Evolutionary conservation across 2,888 invertebrate genomes (phyloP).

Genomic region (Thalpophila matura): DNA sequence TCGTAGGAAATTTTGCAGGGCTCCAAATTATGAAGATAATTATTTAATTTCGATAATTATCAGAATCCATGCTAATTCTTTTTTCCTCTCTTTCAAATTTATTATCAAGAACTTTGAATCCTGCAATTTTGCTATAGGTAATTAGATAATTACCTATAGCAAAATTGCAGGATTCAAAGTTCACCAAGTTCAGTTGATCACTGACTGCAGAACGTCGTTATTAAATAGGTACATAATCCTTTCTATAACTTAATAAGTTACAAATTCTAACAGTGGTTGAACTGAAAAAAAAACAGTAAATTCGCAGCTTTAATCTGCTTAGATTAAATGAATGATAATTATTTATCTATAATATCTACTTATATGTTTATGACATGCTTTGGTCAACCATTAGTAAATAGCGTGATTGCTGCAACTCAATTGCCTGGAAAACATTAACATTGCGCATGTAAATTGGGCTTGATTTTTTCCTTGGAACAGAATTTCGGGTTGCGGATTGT

Average conservation of each 20-base stretch:
- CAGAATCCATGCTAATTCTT: no score
- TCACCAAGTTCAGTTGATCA: no score
- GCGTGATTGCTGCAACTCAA: constrained; percentile 45
- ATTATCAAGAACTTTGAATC: no score
- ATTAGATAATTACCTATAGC: no score
- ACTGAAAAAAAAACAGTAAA: constrained; percentile 6
- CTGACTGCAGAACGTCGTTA: no score
- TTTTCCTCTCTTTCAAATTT: no score
- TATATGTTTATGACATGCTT: constrained; percentile 44
- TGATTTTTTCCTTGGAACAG: background rate
- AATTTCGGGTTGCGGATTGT: background rate
- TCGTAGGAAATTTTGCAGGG: background rate
- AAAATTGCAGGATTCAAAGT: no score
- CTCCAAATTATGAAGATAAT: no score
- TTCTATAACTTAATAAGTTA: constrained; percentile 7
- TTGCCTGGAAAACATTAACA: constrained; percentile 47
- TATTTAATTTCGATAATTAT: no score
- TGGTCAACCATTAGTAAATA: constrained; percentile 48
- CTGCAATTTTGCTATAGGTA: no score
- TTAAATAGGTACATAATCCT: no score
- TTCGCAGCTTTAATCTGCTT: constrained; percentile 50
- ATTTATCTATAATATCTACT: constrained; percentile 56
- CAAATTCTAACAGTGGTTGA: background rate
- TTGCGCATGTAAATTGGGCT: background rate
- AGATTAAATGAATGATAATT: constrained; percentile 60